These are phyloP conservation scores for Spheniscus humboldti DNA, from an alignment of 2,797 vertebrate species.

Conservation along the genomic window DNA sequence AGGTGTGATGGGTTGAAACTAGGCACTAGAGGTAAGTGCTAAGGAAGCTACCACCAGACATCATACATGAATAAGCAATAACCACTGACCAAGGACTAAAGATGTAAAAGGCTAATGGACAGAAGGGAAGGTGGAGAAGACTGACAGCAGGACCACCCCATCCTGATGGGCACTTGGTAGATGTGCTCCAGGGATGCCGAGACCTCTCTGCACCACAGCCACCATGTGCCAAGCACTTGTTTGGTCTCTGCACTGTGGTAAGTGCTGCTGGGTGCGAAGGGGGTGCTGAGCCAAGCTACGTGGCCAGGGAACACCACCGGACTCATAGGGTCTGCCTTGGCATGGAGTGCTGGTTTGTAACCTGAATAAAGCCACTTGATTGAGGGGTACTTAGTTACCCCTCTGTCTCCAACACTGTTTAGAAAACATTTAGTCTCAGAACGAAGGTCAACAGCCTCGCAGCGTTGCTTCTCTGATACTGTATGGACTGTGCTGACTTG, in stretches of 20 bases:
- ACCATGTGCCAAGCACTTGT: background rate
- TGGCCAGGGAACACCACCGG: accelerated
- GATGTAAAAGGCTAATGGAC: background rate
- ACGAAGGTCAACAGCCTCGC: background rate
- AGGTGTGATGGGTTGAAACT: background rate
- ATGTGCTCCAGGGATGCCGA: background rate
- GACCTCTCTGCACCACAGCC: background rate
- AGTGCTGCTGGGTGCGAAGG: background rate
- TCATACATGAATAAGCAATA: background rate
- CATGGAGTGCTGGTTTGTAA: background rate
- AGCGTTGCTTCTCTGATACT: background rate
- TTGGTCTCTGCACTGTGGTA: background rate
- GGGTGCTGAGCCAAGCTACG: accelerated
- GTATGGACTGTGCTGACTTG: background rate
- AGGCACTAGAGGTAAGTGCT: background rate
- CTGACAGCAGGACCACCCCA: background rate
- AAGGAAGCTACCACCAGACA: background rate
- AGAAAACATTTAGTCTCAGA: background rate
- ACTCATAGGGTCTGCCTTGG: background rate
- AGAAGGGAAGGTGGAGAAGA: slow-evolving; percentile 40
- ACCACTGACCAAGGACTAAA: background rate
- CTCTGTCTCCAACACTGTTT: background rate
- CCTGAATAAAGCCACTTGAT: background rate
- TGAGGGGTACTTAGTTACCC: background rate
- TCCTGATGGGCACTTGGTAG: background rate